These are phyloP conservation scores for Taenioides sp. DNA, from an alignment of 2,797 vertebrate species.

Conservation along the genomic window DNA sequence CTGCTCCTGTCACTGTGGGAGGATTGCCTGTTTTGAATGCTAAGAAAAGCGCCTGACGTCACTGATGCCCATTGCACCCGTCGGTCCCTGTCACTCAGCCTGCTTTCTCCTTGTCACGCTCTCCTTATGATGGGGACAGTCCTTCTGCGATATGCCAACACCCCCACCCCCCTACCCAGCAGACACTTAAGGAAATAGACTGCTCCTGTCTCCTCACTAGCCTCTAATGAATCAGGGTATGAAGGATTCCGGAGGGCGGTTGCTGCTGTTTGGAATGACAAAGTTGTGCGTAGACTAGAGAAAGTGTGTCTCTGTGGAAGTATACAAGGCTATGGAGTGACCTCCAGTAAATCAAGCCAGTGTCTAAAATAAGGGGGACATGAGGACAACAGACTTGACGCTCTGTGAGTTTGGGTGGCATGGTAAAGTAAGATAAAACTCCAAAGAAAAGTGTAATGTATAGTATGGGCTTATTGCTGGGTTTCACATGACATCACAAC, in stretches of 20 bases:
- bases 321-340: conserved; percentile 1
- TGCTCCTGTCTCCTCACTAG: conserved; percentile 27
- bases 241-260: not conserved
- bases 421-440: not conserved
- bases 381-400: not conserved
- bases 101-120: conserved; percentile 26
- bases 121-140: conserved; percentile 48
- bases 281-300: not conserved
- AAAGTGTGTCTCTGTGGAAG: not conserved
- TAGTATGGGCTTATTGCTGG: not conserved
- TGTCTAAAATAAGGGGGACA: not conserved
- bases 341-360: not conserved
- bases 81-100: conserved; percentile 9
- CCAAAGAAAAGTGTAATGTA: not conserved
- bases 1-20: conserved; percentile 52
- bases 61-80: conserved; percentile 1
- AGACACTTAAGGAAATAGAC: conserved; percentile 67
- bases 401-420: not conserved
- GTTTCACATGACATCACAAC: too few relatives aligned
- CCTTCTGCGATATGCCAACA: conserved; percentile 50
- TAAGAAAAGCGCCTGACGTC: conserved; percentile 57
- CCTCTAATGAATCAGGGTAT: conserved; percentile 8
- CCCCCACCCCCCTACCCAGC: conserved; percentile 33
- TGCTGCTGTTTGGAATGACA: not conserved
- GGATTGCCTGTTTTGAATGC: conserved; percentile 26